phyloP scores from a whole-genome alignment of 2,888 invertebrate species.

The Pedicia rivosa region DNA sequence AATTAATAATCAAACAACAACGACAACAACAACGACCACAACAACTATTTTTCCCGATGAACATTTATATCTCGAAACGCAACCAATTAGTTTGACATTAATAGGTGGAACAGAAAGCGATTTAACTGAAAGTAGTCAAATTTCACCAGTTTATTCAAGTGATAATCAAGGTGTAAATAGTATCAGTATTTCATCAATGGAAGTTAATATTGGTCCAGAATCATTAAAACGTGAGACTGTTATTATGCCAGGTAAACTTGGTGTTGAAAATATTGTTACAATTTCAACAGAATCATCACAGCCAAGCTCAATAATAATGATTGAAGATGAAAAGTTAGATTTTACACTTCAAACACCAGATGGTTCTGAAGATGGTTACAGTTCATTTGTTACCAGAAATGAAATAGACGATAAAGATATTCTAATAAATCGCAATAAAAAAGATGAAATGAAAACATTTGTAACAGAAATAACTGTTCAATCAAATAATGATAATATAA shows the following conservation, averaged over 20 bases:
- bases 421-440: slow-evolving; percentile 1
- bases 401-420: not conserved
- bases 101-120: slow-evolving; percentile 1
- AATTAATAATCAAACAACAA: not conserved
- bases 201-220: slow-evolving; percentile 7
- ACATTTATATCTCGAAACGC: slow-evolving; percentile 3
- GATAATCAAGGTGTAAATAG: slow-evolving; percentile 11
- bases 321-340: slow-evolving; percentile 21
- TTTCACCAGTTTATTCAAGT: slow-evolving; percentile 11
- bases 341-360: slow-evolving; percentile 10
- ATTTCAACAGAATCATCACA: slow-evolving; percentile 31
- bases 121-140: slow-evolving; percentile 6
- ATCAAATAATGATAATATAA: slow-evolving; percentile 8
- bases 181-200: slow-evolving; percentile 12
- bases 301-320: slow-evolving; percentile 19
- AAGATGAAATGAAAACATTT: slow-evolving; percentile 7
- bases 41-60: not conserved
- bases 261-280: slow-evolving; percentile 22
- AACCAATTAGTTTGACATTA: slow-evolving; percentile 10
- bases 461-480: slow-evolving; percentile 10
- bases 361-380: slow-evolving; percentile 4
- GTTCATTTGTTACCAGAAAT: slow-evolving; percentile 3
- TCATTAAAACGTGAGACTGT: too few relatives aligned
- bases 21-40: not conserved
- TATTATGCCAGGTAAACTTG: slow-evolving; percentile 1